These are phyloP conservation scores for Pegea sp. DNA, from an alignment of 23 tunicate genomes.

Conservation along the genomic window DNA sequence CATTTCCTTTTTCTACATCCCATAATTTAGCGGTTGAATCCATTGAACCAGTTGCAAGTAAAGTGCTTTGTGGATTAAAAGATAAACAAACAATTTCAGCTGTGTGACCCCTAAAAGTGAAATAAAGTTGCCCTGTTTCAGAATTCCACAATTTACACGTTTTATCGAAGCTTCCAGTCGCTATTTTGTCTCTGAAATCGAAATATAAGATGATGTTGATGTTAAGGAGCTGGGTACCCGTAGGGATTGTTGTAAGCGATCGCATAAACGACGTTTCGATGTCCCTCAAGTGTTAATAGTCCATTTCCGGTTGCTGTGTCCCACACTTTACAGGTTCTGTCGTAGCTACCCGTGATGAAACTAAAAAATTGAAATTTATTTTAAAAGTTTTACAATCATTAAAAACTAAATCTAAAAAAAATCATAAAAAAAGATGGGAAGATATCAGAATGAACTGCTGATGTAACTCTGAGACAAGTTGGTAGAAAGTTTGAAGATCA, in stretches of 20 bases:
- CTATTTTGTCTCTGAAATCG: slow-evolving; percentile 41
- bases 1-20: slow-evolving; percentile 81
- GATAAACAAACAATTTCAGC: slow-evolving; percentile 91
- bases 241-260: slow-evolving; percentile 92
- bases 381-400: no score
- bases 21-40: slow-evolving; percentile 96
- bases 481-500: no score
- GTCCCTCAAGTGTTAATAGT: slow-evolving; percentile 74
- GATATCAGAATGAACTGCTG: no score
- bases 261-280: slow-evolving; percentile 94
- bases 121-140: slow-evolving; percentile 70
- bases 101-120: slow-evolving; percentile 84
- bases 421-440: no score
- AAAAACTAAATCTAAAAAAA: no score
- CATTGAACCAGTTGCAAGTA: slow-evolving; percentile 95
- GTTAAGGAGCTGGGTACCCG: slow-evolving; percentile 25
- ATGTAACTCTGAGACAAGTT: no score
- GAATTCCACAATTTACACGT: slow-evolving; percentile 95
- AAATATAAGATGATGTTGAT: neutral
- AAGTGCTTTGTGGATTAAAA: slow-evolving; percentile 85
- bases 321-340: slow-evolving; percentile 98
- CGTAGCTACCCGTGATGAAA: slow-evolving; percentile 95
- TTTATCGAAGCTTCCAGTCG: slow-evolving; percentile 97
- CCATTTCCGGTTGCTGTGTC: slow-evolving; percentile 87
- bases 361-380: no score